Conservation (phyloP, 2,888 invertebrate species). For the Trichogramma dendrolimi region DNA sequence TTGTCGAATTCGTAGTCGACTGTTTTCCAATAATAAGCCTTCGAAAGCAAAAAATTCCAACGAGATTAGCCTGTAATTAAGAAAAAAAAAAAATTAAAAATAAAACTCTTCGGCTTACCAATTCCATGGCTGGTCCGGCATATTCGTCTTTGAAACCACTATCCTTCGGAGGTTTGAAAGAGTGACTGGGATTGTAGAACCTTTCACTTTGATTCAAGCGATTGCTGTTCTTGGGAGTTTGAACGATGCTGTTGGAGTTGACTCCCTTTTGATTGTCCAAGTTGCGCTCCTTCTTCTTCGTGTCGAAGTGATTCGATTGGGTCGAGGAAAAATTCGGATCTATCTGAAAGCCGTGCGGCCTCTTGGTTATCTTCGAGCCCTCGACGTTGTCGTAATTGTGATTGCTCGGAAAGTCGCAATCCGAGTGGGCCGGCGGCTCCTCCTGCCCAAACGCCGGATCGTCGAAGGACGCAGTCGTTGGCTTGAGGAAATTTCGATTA, state of each 20-base stretch:
- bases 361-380: background rate
- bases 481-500: conserved; percentile 11
- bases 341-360: conserved; percentile 24
- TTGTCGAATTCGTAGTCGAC: conserved; percentile 71
- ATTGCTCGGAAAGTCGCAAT: conserved; percentile 23
- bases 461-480: conserved; percentile 24
- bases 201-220: conserved; percentile 21
- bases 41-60: conserved; percentile 5
- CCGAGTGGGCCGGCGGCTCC: conserved; percentile 15
- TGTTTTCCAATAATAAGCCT: conserved; percentile 69
- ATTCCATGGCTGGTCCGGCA: conserved; percentile 47
- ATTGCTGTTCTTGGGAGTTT: conserved; percentile 22
- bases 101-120: conserved; percentile 34
- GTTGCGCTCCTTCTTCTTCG: conserved; percentile 20
- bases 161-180: conserved; percentile 34
- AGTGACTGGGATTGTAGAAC: conserved; percentile 33
- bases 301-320: conserved; percentile 3
- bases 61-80: background rate
- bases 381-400: conserved; percentile 19
- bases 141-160: conserved; percentile 39
- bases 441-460: conserved; percentile 24
- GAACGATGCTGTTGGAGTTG: conserved; percentile 14
- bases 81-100: background rate
- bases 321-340: conserved; percentile 18
- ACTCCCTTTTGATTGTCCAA: conserved; percentile 7